Evolutionary conservation across 2,888 invertebrate genomes (phyloP).

Genomic region (Seladonia tumulorum): DNA sequence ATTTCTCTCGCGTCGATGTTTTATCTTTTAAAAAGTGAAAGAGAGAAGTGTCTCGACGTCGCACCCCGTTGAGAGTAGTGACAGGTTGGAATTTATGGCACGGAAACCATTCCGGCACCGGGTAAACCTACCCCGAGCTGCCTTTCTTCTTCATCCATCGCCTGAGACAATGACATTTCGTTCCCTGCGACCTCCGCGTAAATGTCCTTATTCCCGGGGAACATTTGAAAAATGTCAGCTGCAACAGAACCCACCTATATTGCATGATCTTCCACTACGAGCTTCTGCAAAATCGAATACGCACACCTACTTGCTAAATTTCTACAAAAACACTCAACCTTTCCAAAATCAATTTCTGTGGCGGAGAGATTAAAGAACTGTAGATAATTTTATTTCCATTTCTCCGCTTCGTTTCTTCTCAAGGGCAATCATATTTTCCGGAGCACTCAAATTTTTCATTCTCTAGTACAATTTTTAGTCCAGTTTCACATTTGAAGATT

Average conservation of each 20-base stretch:
- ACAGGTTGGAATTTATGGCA: slow-evolving; percentile 22
- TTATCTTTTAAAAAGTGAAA: slow-evolving; percentile 12
- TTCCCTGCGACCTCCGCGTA: background rate
- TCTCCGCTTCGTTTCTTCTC: no score
- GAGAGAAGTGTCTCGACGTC: background rate
- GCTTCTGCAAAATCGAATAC: background rate
- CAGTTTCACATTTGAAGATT: no score
- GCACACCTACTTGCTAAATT: background rate
- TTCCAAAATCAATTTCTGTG: background rate
- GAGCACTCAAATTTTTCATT: no score
- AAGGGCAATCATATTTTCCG: no score
- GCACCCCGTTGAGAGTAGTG: background rate
- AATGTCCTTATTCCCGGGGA: background rate
- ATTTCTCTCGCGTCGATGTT: background rate
- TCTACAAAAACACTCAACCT: background rate
- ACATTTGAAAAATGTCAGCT: background rate
- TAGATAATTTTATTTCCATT: no score
- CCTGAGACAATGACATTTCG: slow-evolving; percentile 39
- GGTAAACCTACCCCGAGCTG: background rate
- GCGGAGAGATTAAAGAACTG: no score
- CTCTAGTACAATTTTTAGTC: no score
- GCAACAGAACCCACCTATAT: background rate
- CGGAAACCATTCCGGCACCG: slow-evolving; percentile 1
- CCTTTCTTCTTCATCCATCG: slow-evolving; percentile 31
- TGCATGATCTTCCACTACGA: background rate